Percentiles rank a stretch among this genome's conserved stretches.
Evolutionary conservation across 2,797 vertebrate genomes (phyloP).

Genomic region (Muraenolepis orangiensis): DNA sequence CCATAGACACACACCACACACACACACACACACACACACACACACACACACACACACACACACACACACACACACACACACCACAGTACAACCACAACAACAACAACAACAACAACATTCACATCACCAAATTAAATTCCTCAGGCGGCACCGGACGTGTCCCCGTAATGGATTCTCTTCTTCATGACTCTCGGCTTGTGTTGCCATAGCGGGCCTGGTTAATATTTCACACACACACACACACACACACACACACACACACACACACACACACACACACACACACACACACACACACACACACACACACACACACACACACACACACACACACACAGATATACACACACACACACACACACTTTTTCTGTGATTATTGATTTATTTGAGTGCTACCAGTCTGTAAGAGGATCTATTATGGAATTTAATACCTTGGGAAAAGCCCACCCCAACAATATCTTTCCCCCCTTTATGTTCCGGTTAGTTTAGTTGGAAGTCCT

Average conservation of each 20-base stretch:
- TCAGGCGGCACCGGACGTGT: constrained; percentile 53
- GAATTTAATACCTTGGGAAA: constrained; percentile 67
- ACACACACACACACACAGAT: neutral
- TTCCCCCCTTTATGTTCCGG: neutral
- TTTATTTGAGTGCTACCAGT: constrained; percentile 65
- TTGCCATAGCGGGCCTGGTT: constrained; percentile 65
- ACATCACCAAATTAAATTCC: constrained; percentile 66
- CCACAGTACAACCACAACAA: neutral
- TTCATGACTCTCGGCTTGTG: constrained; percentile 67
- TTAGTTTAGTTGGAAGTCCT: neutral
- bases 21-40: too few species aligned
- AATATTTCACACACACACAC: constrained; percentile 67
- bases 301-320: too few species aligned
- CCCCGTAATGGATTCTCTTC: constrained; percentile 70
- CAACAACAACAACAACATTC: constrained; percentile 6
- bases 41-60: too few species aligned
- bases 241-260: neutral
- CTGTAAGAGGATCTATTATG: constrained; percentile 65
- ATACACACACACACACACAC: neutral
- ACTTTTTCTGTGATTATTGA: constrained; percentile 73
- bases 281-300: neutral
- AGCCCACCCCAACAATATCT: constrained; percentile 14
- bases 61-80: neutral
- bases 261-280: constrained; percentile 1
- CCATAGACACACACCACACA: neutral